Evolutionary conservation across 2,888 invertebrate species (phyloP).

Genomic region (Drosophila kanekoi): DNA sequence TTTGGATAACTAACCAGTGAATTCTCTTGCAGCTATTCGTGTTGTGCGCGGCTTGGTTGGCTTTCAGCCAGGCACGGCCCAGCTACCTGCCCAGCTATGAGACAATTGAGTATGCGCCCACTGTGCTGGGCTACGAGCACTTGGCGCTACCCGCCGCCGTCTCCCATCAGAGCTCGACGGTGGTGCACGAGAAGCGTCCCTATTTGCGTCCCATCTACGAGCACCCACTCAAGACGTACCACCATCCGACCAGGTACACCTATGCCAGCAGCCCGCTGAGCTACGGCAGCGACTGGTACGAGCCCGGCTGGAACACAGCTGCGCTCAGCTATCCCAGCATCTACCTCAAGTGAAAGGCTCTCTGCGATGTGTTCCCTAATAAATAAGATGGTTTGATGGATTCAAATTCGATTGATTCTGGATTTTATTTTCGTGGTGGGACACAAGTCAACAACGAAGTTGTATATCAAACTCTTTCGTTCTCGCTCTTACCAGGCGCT

Average conservation of each 20-base stretch:
- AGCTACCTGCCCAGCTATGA: constrained; percentile 77
- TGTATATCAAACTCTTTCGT: constrained; percentile 70
- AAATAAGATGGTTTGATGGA: constrained; percentile 11
- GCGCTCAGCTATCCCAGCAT: constrained; percentile 62
- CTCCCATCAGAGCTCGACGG: constrained; percentile 84
- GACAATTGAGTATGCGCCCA: constrained; percentile 76
- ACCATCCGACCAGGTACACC: constrained; percentile 57
- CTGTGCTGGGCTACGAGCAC: constrained; percentile 78
- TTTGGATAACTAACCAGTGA: not conserved
- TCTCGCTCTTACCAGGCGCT: constrained; percentile 71
- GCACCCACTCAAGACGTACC: constrained; percentile 60
- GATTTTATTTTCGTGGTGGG: constrained; percentile 40
- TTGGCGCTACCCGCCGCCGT: constrained; percentile 79
- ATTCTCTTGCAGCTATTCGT: constrained; percentile 49
- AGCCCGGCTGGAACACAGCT: constrained; percentile 58
- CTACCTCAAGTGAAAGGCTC: constrained; percentile 57
- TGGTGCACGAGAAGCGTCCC: constrained; percentile 83
- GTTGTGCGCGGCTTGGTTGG: constrained; percentile 28
- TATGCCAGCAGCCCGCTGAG: constrained; percentile 53
- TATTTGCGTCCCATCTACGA: constrained; percentile 81
- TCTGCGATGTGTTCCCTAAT: not conserved
- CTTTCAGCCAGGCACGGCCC: constrained; percentile 63
- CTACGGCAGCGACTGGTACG: constrained; percentile 63
- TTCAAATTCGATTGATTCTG: constrained; percentile 12
- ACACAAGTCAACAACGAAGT: constrained; percentile 65